These are phyloP conservation scores for Onychostoma macrolepis DNA, from an alignment of 2,113 vertebrate species.

Conservation along the genomic window DNA sequence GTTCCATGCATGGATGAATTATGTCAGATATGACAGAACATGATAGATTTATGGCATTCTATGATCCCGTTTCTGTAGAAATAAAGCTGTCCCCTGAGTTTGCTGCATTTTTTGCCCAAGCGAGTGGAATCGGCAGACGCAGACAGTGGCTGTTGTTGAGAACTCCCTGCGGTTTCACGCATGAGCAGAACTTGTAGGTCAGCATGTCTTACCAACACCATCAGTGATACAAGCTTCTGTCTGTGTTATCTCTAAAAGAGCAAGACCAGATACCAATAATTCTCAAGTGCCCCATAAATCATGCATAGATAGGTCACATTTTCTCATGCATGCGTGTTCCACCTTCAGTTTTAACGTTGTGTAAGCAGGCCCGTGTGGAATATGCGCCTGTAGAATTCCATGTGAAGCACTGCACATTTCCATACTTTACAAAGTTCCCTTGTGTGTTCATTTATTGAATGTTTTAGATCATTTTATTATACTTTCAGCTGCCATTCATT, in stretches of 20 bases:
- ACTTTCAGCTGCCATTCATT: not conserved
- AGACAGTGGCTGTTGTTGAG: conserved; percentile 37
- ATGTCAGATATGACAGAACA: not conserved
- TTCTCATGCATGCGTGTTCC: conserved; percentile 12
- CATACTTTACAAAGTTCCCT: not conserved
- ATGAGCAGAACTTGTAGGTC: conserved; percentile 37
- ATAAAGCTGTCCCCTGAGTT: conserved; percentile 23
- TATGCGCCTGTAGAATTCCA: not conserved
- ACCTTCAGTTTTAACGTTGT: not conserved
- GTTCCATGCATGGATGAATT: not conserved
- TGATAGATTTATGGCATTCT: conserved; percentile 17
- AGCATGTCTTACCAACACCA: conserved; percentile 23
- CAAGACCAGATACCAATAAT: conserved; percentile 17
- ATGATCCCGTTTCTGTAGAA: conserved; percentile 18
- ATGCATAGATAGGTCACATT: conserved; percentile 34
- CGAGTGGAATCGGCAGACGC: not conserved
- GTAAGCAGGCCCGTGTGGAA: not conserved
- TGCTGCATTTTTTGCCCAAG: conserved; percentile 5
- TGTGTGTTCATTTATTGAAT: not conserved
- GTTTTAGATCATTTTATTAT: not conserved
- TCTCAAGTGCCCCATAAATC: conserved; percentile 36
- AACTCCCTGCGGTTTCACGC: conserved; percentile 37
- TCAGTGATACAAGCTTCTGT: conserved; percentile 31
- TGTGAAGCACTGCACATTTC: not conserved
- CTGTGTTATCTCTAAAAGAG: conserved; percentile 35